Evolutionary conservation across 1,140 invertebrate genomes (phyloP).

Genomic region (Camponotus floridanus): DNA sequence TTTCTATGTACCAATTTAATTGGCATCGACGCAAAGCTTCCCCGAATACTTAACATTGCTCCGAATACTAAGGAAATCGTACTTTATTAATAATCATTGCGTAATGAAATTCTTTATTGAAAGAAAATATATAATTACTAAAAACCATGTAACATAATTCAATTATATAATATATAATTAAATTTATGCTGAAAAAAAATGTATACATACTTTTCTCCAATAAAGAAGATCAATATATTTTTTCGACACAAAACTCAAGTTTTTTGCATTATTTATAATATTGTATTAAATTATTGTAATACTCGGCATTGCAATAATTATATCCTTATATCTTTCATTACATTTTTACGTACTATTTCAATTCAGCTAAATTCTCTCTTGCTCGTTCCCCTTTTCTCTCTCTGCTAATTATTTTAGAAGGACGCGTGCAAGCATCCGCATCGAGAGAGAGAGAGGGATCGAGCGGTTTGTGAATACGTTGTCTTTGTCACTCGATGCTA

Average conservation of each 20-base stretch:
- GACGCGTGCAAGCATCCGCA: neutral
- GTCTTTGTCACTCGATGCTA: slow-evolving; percentile 54
- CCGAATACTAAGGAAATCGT: too few relatives aligned
- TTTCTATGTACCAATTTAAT: slow-evolving; percentile 35
- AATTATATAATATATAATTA: too few relatives aligned
- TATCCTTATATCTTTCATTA: neutral
- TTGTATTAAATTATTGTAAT: neutral
- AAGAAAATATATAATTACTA: too few relatives aligned
- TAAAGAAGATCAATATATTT: neutral
- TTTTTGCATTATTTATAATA: neutral
- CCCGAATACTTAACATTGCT: neutral
- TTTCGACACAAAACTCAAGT: neutral
- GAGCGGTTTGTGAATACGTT: slow-evolving; percentile 24
- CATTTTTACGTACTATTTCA: neutral
- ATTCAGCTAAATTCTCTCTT: neutral
- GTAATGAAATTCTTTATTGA: too few relatives aligned
- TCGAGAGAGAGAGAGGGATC: slow-evolving; percentile 9
- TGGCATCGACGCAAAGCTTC: neutral
- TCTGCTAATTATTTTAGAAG: neutral
- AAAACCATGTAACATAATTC: too few relatives aligned
- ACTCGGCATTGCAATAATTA: neutral
- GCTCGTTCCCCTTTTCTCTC: neutral
- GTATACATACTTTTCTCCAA: neutral
- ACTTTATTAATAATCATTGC: too few relatives aligned
- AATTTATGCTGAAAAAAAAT: too few relatives aligned